phyloP scores from a whole-genome alignment of 1,140 invertebrate genomes.

The Bactericera cockerelli region DNA sequence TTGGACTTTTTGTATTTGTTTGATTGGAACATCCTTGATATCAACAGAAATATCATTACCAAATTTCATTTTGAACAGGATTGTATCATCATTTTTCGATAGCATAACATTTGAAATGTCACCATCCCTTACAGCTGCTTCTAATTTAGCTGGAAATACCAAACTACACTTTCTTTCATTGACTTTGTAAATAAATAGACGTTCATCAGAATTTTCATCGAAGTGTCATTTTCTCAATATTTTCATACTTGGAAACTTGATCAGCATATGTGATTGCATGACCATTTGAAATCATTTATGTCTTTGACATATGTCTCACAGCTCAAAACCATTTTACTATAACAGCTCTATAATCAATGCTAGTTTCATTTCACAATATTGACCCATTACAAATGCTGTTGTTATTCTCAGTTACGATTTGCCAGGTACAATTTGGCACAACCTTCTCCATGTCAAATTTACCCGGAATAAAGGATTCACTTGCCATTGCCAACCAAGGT shows the following conservation, averaged over 20 bases:
- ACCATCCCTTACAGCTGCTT: slow-evolving; percentile 56
- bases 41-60: slow-evolving; percentile 53
- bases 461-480: slow-evolving; percentile 54
- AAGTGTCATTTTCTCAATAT: slow-evolving; percentile 2
- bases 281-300: background rate
- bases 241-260: background rate
- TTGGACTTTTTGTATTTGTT: slow-evolving; percentile 3
- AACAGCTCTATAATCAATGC: slow-evolving; percentile 44
- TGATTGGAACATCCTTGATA: slow-evolving; percentile 37
- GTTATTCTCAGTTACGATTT: slow-evolving; percentile 50
- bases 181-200: slow-evolving; percentile 55
- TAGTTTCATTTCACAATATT: slow-evolving; percentile 53
- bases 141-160: slow-evolving; percentile 55
- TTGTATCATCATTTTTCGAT: slow-evolving; percentile 52
- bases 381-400: slow-evolving; percentile 55
- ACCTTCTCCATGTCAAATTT: slow-evolving; percentile 49
- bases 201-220: slow-evolving; percentile 32
- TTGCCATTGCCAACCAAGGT: slow-evolving; percentile 48
- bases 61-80: slow-evolving; percentile 52
- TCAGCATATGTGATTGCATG: background rate
- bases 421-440: slow-evolving; percentile 48
- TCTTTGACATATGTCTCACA: background rate
- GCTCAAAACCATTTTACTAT: background rate
- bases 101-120: slow-evolving; percentile 60
- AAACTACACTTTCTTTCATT: slow-evolving; percentile 53